phyloP scores from a whole-genome alignment of 2,113 vertebrate genomes.

The Struthio camelus region DNA sequence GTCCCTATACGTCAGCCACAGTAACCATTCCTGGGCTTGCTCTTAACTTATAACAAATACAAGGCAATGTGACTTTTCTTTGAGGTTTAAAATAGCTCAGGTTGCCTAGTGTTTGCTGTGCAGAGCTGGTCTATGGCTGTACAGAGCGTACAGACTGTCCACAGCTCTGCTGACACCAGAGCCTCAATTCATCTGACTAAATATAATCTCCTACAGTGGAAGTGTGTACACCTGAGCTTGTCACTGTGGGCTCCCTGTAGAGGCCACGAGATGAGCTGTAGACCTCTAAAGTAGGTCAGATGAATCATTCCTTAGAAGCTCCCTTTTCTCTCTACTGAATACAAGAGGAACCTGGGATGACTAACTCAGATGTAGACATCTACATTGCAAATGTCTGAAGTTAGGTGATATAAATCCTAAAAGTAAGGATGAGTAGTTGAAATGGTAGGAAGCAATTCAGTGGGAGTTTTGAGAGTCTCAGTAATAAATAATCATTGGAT shows the following conservation, averaged over 20 bases:
- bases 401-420: neutral
- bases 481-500: neutral
- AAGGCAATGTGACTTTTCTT: neutral
- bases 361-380: slow-evolving; percentile 4
- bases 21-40: fast-evolving
- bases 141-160: neutral
- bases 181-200: slow-evolving; percentile 5
- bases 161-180: neutral
- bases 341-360: neutral
- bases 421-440: neutral
- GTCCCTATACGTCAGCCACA: neutral
- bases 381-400: neutral
- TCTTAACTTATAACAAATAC: neutral
- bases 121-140: slow-evolving; percentile 1
- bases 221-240: neutral
- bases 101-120: neutral
- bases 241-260: neutral
- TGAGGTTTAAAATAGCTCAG: slow-evolving; percentile 26
- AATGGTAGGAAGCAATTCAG: neutral
- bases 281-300: slow-evolving; percentile 23
- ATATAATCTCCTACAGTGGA: neutral
- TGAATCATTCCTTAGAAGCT: slow-evolving; percentile 41
- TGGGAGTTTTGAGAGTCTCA: neutral
- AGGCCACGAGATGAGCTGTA: neutral
- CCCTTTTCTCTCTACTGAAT: neutral